Percentiles rank a stretch among this genome's conserved stretches.
Evolutionary conservation across 2,888 invertebrate species (phyloP).

Genomic region (Spodoptera littoralis): DNA sequence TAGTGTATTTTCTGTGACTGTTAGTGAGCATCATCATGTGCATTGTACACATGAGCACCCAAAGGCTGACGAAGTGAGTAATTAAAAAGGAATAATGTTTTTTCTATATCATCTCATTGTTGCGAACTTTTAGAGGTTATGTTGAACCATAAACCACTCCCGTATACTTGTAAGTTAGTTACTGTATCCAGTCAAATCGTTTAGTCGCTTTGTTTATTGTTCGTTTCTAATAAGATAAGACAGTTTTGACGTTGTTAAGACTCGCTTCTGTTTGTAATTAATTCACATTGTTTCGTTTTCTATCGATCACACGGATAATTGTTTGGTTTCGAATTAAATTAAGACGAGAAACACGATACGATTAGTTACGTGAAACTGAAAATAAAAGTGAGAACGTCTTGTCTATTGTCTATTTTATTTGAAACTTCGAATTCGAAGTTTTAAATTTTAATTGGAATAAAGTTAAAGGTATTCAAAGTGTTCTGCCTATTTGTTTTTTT

Average conservation of each 20-base stretch:
- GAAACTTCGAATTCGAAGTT: too few species aligned
- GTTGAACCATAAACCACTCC: constrained; percentile 18
- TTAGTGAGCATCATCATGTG: constrained; percentile 70
- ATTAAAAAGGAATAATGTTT: constrained; percentile 31
- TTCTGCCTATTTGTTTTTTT: too few species aligned
- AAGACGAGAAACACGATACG: too few species aligned
- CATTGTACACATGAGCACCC: constrained; percentile 91
- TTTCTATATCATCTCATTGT: constrained; percentile 17
- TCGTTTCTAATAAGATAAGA: constrained; percentile 24
- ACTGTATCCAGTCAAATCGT: constrained; percentile 26
- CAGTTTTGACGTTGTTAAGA: too few species aligned
- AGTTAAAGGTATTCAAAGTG: too few species aligned
- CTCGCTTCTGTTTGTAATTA: not conserved
- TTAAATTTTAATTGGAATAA: too few species aligned
- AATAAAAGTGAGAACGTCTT: too few species aligned
- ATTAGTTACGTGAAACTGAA: too few species aligned
- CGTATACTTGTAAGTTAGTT: not conserved
- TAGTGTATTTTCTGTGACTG: constrained; percentile 64
- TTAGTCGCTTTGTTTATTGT: constrained; percentile 30
- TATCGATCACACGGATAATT: too few species aligned
- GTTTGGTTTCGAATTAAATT: too few species aligned
- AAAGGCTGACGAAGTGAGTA: constrained; percentile 91
- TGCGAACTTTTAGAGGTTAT: constrained; percentile 54
- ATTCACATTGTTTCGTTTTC: constrained; percentile 14
- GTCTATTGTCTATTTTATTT: too few species aligned